Conservation (phyloP, 2,888 invertebrate genomes). For the Meta bourneti region DNA sequence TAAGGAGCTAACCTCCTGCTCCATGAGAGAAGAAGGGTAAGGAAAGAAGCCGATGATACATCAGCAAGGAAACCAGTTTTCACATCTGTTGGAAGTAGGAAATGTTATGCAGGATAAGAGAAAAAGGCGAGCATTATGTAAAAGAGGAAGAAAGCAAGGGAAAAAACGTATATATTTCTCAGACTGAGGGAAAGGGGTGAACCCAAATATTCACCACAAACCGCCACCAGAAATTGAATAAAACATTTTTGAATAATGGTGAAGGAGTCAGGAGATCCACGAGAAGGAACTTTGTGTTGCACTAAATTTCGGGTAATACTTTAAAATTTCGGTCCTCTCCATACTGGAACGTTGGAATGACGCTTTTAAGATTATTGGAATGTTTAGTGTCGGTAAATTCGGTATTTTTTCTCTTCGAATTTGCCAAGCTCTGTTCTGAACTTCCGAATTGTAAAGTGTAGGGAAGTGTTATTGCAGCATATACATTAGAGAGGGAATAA, state of each 20-base stretch:
- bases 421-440: background rate
- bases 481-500: too few species aligned
- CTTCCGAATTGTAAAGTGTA: background rate
- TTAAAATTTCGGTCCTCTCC: background rate
- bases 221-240: slow-evolving; percentile 56
- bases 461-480: background rate
- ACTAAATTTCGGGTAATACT: slow-evolving; percentile 26
- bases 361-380: slow-evolving; percentile 25
- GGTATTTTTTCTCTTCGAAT: background rate
- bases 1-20: slow-evolving; percentile 11
- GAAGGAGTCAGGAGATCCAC: slow-evolving; percentile 30
- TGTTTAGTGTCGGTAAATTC: background rate
- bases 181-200: slow-evolving; percentile 1
- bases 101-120: slow-evolving; percentile 29
- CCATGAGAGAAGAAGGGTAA: slow-evolving; percentile 3
- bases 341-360: background rate
- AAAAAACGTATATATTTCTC: slow-evolving; percentile 12
- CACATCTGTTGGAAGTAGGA: slow-evolving; percentile 11
- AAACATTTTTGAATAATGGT: slow-evolving; percentile 72
- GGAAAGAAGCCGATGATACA: slow-evolving; percentile 16
- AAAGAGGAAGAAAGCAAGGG: background rate
- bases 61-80: slow-evolving; percentile 10
- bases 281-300: slow-evolving; percentile 42
- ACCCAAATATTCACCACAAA: slow-evolving; percentile 24
- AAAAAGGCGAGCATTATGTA: slow-evolving; percentile 31